These are phyloP conservation scores for Drosophila novamexicana DNA, from an alignment of 1,140 invertebrate genomes.

Conservation along the genomic window DNA sequence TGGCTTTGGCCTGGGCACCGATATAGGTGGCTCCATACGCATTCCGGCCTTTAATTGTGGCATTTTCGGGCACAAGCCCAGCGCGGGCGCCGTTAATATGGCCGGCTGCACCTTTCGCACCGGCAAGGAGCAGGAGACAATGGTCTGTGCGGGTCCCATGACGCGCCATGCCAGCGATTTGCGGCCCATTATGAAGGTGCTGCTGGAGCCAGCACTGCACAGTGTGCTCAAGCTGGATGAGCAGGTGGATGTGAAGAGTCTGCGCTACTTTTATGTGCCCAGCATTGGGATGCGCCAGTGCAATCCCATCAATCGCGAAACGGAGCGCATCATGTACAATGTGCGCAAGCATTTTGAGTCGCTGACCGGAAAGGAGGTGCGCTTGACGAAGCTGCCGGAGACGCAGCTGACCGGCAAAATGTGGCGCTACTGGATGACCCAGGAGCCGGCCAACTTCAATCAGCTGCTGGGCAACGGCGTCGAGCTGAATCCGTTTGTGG, in stretches of 20 bases:
- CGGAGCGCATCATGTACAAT: conserved; percentile 88
- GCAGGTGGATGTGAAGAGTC: conserved; percentile 87
- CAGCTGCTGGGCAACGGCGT: conserved; percentile 87
- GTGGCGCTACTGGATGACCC: conserved; percentile 91
- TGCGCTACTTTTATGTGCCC: conserved; percentile 93
- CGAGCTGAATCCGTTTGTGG: conserved; percentile 85
- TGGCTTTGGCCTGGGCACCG: conserved; percentile 93
- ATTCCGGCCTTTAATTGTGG: conserved; percentile 98
- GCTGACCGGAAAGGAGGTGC: conserved; percentile 59
- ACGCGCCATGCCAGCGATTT: conserved; percentile 91
- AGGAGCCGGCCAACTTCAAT: conserved; percentile 88
- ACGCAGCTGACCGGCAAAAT: conserved; percentile 88
- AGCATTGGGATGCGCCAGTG: conserved; percentile 88
- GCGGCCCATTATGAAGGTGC: conserved; percentile 87
- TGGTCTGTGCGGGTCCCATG: conserved; percentile 91
- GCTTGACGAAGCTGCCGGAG: conserved; percentile 85
- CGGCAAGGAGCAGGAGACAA: conserved; percentile 86
- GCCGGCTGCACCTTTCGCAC: conserved; percentile 87
- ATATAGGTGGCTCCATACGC: conserved; percentile 97
- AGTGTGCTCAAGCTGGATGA: conserved; percentile 80
- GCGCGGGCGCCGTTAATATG: conserved; percentile 87
- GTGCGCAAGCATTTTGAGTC: conserved; percentile 74
- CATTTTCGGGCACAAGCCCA: conserved; percentile 96
- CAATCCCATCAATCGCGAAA: conserved; percentile 89
- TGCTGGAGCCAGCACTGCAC: conserved; percentile 67